phyloP scores from a whole-genome alignment of 2,113 vertebrate species.

The Eidolon helvum region DNA sequence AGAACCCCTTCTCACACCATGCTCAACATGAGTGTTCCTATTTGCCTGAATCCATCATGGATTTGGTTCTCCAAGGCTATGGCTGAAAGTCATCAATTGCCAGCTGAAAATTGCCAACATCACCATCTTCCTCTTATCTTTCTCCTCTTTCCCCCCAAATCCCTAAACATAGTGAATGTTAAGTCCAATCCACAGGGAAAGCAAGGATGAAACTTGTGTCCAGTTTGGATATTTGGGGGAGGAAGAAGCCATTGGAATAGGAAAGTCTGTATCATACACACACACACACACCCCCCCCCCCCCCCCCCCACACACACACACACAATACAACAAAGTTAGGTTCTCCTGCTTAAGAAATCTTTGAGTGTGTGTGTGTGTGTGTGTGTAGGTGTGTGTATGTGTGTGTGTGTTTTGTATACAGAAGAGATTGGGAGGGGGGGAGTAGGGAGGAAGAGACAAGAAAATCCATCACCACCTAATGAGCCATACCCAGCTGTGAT shows the following conservation, averaged over 20 bases:
- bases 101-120: neutral
- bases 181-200: neutral
- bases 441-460: neutral
- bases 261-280: neutral
- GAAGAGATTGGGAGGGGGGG: accelerated
- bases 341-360: neutral
- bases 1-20: neutral
- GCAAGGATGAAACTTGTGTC: neutral
- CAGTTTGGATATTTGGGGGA: no score
- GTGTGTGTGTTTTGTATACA: neutral
- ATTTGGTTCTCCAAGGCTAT: neutral
- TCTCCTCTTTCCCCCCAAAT: neutral
- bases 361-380: neutral
- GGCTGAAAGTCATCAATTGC: neutral
- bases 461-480: neutral
- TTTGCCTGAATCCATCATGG: neutral
- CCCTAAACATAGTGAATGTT: neutral
- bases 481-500: neutral
- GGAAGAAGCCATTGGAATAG: neutral
- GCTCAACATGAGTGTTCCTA: neutral
- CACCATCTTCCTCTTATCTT: neutral
- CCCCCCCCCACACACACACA: no score
- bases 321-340: neutral
- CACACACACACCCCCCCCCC: no score
- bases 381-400: neutral